These are phyloP conservation scores for Euplagia quadripunctaria DNA, from an alignment of 2,888 invertebrate species.

Conservation along the genomic window DNA sequence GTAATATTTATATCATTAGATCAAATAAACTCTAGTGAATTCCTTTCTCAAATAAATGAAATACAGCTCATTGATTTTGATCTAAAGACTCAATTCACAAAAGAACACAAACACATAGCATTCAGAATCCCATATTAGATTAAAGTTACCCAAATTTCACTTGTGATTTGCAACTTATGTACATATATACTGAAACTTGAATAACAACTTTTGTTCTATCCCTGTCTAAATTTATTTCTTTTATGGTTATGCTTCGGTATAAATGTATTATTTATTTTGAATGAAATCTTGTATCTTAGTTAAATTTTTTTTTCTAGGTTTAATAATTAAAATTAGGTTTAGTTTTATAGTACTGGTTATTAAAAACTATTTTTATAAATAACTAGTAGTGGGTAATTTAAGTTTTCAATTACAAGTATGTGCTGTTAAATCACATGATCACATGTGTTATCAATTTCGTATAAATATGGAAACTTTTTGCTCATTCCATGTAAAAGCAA, in stretches of 20 bases:
- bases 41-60: background rate
- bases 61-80: background rate
- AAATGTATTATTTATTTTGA: background rate
- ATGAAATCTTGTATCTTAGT: background rate
- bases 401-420: background rate
- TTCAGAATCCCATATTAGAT: background rate
- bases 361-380: background rate
- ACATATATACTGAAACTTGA: background rate
- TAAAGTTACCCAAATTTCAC: background rate
- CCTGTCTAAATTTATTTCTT: background rate
- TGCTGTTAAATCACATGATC: background rate
- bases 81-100: too few relatives aligned
- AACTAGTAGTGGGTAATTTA: background rate
- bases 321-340: background rate
- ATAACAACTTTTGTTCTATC: background rate
- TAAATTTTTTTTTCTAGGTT: background rate
- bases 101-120: too few relatives aligned
- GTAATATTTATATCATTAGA: slow-evolving; percentile 11
- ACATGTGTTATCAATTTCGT: background rate
- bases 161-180: background rate
- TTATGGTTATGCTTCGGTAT: background rate
- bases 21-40: background rate
- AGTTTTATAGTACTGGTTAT: too few relatives aligned
- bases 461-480: background rate
- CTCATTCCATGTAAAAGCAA: background rate